phyloP scores from a whole-genome alignment of 2,113 vertebrate species.

The Eulemur macaco region DNA sequence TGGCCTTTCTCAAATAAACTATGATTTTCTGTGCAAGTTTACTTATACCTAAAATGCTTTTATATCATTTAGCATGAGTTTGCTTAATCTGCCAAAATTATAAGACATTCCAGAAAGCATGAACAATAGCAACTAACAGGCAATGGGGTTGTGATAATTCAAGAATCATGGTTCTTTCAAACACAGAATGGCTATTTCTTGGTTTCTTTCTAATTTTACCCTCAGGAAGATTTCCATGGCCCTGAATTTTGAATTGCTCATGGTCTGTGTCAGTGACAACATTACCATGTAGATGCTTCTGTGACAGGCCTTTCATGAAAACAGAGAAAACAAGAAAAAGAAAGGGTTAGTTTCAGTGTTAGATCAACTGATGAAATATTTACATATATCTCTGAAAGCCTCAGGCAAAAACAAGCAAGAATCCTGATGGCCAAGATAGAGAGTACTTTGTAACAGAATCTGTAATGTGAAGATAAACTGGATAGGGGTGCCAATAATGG shows the following conservation, averaged over 20 bases:
- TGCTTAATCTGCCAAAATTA: background rate
- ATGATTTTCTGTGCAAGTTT: background rate
- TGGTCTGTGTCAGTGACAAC: background rate
- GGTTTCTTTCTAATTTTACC: background rate
- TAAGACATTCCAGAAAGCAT: background rate
- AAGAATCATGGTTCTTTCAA: background rate
- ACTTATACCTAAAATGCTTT: background rate
- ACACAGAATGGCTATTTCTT: background rate
- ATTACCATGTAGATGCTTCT: background rate
- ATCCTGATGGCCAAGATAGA: background rate
- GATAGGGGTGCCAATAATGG: background rate
- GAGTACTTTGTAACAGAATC: background rate
- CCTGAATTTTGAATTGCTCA: background rate
- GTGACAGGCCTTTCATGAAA: background rate
- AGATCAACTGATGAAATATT: constrained; percentile 59
- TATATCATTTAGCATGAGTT: background rate
- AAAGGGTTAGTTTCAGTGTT: background rate
- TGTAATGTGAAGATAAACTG: background rate
- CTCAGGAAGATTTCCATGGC: background rate
- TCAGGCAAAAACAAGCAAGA: constrained; percentile 25
- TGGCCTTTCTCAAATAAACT: background rate
- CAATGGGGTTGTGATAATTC: background rate
- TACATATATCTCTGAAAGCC: constrained; percentile 34
- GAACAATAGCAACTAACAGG: background rate
- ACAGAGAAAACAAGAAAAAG: background rate